Percentiles rank a stretch among this genome's conserved stretches.
These are phyloP conservation scores for Cataglyphis livida DNA, from an alignment of 2,888 invertebrate species.

Conservation along the genomic window DNA sequence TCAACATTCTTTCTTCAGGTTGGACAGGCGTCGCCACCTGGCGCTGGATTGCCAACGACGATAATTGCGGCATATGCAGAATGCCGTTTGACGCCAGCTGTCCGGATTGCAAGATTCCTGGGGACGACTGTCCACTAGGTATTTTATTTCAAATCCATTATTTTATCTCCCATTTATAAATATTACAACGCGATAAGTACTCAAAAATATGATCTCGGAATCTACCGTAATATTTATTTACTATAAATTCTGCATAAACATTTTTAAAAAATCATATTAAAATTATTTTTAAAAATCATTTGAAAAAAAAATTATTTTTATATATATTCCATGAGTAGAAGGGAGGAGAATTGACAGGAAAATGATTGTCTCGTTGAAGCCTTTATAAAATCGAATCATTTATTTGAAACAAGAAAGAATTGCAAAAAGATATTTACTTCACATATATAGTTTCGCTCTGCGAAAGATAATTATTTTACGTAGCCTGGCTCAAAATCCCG, in stretches of 20 bases:
- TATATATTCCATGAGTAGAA: background rate
- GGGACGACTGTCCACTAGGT: constrained; percentile 98
- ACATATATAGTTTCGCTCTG: too few relatives aligned
- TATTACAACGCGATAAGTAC: background rate
- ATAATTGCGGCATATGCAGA: constrained; percentile 99
- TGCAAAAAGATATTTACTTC: background rate
- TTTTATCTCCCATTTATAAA: background rate
- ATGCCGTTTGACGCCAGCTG: constrained; percentile 99
- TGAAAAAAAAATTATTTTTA: background rate
- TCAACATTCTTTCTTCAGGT: constrained; percentile 85
- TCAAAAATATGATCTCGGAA: background rate
- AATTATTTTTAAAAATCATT: too few relatives aligned
- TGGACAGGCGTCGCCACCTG: constrained; percentile 99
- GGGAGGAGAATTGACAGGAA: background rate
- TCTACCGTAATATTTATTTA: background rate
- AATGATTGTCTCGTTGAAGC: background rate
- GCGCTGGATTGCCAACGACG: constrained; percentile 99
- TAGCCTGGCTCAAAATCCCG: background rate
- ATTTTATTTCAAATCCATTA: constrained; percentile 48
- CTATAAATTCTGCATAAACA: background rate
- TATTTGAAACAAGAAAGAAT: background rate
- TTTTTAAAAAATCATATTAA: background rate
- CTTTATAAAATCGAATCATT: background rate
- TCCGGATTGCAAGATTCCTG: constrained; percentile 98
- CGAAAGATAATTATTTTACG: background rate